phyloP scores from a whole-genome alignment of 2,888 invertebrate species.

The Eupithecia tripunctaria region DNA sequence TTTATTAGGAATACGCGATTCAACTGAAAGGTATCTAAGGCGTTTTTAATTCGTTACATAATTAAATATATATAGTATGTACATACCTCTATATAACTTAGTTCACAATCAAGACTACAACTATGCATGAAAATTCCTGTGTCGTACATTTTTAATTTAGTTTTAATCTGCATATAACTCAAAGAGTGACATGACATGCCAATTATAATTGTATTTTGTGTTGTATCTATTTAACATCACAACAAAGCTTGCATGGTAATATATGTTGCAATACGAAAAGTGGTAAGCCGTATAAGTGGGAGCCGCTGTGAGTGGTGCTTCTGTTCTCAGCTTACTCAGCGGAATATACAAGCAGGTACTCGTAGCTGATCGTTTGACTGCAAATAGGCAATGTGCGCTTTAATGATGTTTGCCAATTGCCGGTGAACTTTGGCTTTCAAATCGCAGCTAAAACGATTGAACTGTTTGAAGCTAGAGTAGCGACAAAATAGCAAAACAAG shows the following conservation, averaged over 20 bases:
- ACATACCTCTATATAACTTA: too few species aligned
- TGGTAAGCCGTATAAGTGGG: slow-evolving; percentile 3
- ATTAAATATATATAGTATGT: too few species aligned
- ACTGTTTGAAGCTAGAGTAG: neutral
- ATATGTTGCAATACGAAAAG: neutral
- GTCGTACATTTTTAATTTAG: too few species aligned
- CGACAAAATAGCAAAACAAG: neutral
- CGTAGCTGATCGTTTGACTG: slow-evolving; percentile 6
- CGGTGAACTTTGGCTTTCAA: slow-evolving; percentile 20
- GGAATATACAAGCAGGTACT: neutral
- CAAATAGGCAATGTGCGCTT: slow-evolving; percentile 13
- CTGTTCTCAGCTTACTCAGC: neutral
- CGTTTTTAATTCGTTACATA: too few species aligned
- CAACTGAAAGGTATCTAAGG: too few species aligned
- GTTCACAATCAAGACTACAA: too few species aligned
- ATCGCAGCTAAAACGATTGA: slow-evolving; percentile 12
- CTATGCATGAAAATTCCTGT: too few species aligned
- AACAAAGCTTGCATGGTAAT: too few species aligned
- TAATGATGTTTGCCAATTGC: slow-evolving; percentile 30
- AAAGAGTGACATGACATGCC: too few species aligned
- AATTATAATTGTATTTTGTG: too few species aligned
- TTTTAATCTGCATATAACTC: neutral
- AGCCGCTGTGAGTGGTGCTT: neutral
- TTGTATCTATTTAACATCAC: too few species aligned
- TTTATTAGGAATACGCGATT: too few species aligned